Evolutionary conservation across 2,888 invertebrate species (phyloP), one percentile per base, ranked within the genome.

Genomic region (Tetheella fluctuosa): DNA sequence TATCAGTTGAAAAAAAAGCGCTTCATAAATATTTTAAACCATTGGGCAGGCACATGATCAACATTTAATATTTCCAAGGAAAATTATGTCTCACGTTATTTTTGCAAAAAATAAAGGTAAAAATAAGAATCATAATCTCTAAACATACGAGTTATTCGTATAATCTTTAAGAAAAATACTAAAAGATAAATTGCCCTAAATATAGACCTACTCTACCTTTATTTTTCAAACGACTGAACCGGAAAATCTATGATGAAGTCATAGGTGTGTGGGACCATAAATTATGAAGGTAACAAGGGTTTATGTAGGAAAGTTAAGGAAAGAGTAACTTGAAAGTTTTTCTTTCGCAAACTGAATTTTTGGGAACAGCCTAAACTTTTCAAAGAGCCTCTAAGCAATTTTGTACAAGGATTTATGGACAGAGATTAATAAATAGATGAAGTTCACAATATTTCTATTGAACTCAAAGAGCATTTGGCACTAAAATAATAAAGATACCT

Each of bases 171-270:
- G 17, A 25, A 54, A 17, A n/a, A 17, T 5, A 17, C 28, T 10
- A 25, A 25, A 54, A 17, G 30, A 28, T 54, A n/a, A 54, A 28
- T 52, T 30, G 17, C 23, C 53, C 42, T 30, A 54, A 28, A 37
- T 52, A 54, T 53, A 28, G 15, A 48, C 52, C 54, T 62, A 28
- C 15, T 48, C 48, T 48, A 64, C 58, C 57, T 64, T 65, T 64
- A 70, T 65, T 64, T 69, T 61, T 57, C 67, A 64, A 59, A 23
- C 59, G 58, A 61, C 30, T 68, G 63, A 70, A 59, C 69, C 54
- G 62, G 65, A 70, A 67, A 63, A 67, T 68, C 56, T 62, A 63
- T 59, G 60, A 63, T 57, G 55, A 63, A 67, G 62, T 59, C 57
- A 48, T 59, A 64, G 58, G 52, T 64, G 56, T 55, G 52, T 42